Evolutionary conservation across 2,113 vertebrate genomes (phyloP).

Genomic region (Pagrus major): DNA sequence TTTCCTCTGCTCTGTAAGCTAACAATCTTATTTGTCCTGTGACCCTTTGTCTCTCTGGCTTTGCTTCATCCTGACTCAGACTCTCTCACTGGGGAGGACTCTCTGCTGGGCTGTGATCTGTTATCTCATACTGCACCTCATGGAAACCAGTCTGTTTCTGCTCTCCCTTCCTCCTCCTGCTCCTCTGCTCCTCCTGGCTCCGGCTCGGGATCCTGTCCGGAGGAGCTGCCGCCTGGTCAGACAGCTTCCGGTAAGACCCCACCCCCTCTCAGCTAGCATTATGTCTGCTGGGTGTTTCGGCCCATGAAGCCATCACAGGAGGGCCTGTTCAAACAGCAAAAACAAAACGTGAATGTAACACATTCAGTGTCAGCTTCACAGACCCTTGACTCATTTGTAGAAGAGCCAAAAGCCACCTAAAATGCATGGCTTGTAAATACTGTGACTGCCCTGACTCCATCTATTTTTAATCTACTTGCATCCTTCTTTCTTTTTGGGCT

Average conservation of each 20-base stretch:
- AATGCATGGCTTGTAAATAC: constrained; percentile 60
- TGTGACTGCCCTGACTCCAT: constrained; percentile 48
- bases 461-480: constrained; percentile 59
- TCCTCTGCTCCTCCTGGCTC: constrained; percentile 69
- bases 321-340: constrained; percentile 4
- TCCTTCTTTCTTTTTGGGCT: constrained; percentile 53
- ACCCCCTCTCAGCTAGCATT: background rate
- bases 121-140: constrained; percentile 88
- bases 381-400: constrained; percentile 53
- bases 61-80: constrained; percentile 84
- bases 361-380: constrained; percentile 22
- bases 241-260: constrained; percentile 90
- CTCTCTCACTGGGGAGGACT: constrained; percentile 91
- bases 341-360: constrained; percentile 12
- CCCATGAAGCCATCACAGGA: background rate
- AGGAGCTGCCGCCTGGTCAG: constrained; percentile 89
- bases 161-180: constrained; percentile 70
- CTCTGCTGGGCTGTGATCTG: constrained; percentile 92
- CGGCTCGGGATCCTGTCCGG: constrained; percentile 84
- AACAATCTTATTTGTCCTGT: constrained; percentile 33
- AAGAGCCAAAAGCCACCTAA: constrained; percentile 46
- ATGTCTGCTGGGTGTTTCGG: constrained; percentile 5
- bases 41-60: constrained; percentile 46
- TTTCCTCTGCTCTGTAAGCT: constrained; percentile 25
- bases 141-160: constrained; percentile 76